These are phyloP conservation scores for Tachysurus fulvidraco DNA, from an alignment of 2,113 vertebrate species.

Conservation along the genomic window DNA sequence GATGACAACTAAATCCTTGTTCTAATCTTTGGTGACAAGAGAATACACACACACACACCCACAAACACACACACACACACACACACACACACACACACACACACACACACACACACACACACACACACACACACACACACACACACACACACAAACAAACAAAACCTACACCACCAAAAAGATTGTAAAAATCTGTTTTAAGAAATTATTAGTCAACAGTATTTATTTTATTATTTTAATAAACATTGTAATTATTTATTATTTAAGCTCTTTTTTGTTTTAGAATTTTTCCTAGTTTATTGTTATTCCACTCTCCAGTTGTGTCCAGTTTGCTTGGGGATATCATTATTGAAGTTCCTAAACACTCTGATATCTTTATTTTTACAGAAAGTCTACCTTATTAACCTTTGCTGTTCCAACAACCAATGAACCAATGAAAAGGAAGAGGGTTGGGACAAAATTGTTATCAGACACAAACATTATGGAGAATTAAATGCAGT, in stretches of 20 bases:
- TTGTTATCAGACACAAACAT: neutral
- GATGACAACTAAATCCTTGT: slow-evolving; percentile 55
- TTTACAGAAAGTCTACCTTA: neutral
- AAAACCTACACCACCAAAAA: neutral
- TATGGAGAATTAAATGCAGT: too few relatives aligned
- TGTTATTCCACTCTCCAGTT: neutral
- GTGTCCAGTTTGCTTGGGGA: neutral
- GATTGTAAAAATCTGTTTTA: neutral
- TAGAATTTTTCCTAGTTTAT: neutral
- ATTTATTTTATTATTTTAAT: neutral
- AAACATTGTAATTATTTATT: too few relatives aligned
- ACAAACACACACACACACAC: slow-evolving; percentile 12
- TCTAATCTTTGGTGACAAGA: slow-evolving; percentile 50
- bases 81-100: slow-evolving; percentile 6
- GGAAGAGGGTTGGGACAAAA: neutral
- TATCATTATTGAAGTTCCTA: neutral
- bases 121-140: slow-evolving; percentile 14
- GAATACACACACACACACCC: slow-evolving; percentile 24
- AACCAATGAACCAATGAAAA: neutral
- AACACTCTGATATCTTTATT: neutral
- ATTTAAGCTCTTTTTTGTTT: neutral
- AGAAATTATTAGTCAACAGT: neutral
- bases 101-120: slow-evolving; percentile 22
- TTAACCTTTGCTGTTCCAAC: neutral
- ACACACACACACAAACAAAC: slow-evolving; percentile 4